Evolutionary conservation across 2,888 invertebrate species (phyloP).

Genomic region (Osmoderma eremita): DNA sequence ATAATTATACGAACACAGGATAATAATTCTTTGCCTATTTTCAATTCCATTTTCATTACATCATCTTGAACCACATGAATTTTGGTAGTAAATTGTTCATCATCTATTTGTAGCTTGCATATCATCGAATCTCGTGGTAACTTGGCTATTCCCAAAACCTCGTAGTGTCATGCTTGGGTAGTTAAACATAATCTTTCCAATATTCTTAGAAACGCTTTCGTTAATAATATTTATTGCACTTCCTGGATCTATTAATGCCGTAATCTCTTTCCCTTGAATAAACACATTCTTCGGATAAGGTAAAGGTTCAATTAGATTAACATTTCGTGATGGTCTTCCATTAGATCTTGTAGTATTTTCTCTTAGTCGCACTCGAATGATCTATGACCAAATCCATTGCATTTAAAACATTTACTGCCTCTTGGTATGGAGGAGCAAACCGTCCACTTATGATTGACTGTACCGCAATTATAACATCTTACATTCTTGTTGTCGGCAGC

Average conservation of each 20-base stretch:
- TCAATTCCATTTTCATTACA: too few species aligned
- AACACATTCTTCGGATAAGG: not conserved
- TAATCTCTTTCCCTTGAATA: not conserved
- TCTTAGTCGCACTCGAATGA: not conserved
- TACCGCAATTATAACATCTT: not conserved
- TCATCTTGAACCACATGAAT: not conserved
- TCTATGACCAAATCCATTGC: not conserved
- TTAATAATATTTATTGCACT: constrained; percentile 2
- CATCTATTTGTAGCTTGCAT: not conserved
- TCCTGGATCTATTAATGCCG: not conserved
- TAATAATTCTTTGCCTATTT: too few species aligned
- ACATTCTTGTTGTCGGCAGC: constrained; percentile 1
- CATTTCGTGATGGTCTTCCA: too few species aligned
- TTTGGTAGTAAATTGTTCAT: constrained; percentile 6
- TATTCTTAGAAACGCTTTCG: not conserved
- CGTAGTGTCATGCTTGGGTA: not conserved
- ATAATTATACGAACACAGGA: too few species aligned
- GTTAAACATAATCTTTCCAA: not conserved
- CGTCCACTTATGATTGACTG: not conserved
- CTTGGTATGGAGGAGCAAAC: not conserved
- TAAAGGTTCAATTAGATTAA: too few species aligned
- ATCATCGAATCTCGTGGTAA: not conserved
- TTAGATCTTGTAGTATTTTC: too few species aligned
- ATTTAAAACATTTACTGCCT: constrained; percentile 10
- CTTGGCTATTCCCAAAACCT: not conserved